phyloP scores from a whole-genome alignment of 2,888 invertebrate genomes.

The Lottia gigantea region DNA sequence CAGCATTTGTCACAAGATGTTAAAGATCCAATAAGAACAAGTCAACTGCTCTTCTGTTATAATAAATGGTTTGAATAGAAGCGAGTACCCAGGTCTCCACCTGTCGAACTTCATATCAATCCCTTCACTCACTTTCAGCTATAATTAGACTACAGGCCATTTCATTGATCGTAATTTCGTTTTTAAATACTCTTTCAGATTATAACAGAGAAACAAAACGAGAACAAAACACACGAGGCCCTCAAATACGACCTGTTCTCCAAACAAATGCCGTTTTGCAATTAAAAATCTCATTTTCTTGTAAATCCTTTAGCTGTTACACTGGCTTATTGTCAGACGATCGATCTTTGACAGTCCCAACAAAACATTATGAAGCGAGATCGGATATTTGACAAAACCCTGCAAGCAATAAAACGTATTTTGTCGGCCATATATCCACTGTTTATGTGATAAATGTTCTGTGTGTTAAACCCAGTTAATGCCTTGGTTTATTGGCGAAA shows the following conservation, averaged over 20 bases:
- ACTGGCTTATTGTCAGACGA: neutral
- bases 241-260: neutral
- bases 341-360: constrained; percentile 9
- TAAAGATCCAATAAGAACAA: neutral
- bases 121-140: neutral
- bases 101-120: neutral
- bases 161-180: too few species aligned
- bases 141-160: neutral
- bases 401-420: constrained; percentile 16
- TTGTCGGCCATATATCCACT: constrained; percentile 1
- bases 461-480: neutral
- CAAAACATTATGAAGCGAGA: constrained; percentile 2
- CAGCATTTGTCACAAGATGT: neutral
- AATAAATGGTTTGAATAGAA: neutral
- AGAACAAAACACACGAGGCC: too few species aligned
- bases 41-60: neutral
- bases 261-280: constrained; percentile 18
- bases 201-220: too few species aligned
- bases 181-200: too few species aligned
- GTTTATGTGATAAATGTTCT: neutral
- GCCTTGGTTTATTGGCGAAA: neutral
- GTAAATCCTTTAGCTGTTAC: constrained; percentile 17
- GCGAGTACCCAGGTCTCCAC: neutral
- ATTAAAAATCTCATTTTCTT: constrained; percentile 22
- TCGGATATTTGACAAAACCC: constrained; percentile 13